Percentiles rank a stretch among this genome's conserved stretches.
These are phyloP conservation scores for Morone chrysops DNA, from an alignment of 2,113 vertebrate species.

Conservation along the genomic window DNA sequence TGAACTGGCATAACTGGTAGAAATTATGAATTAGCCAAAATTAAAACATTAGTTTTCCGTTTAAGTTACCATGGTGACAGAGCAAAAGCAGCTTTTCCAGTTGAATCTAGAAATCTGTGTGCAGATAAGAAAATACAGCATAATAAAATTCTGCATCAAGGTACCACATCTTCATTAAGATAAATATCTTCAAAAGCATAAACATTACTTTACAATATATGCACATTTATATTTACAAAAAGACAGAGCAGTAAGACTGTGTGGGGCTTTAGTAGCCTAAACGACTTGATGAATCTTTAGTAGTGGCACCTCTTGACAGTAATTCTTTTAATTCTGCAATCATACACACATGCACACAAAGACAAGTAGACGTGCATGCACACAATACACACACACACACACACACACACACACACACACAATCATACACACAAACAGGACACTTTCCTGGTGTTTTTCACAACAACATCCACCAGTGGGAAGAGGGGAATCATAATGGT, in stretches of 20 bases:
- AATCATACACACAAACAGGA: constrained; percentile 62
- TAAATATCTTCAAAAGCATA: constrained; percentile 61
- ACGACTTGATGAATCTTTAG: constrained; percentile 59
- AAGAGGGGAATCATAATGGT: constrained; percentile 59
- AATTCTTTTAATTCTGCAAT: constrained; percentile 43
- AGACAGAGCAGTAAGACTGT: constrained; percentile 58
- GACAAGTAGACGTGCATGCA: background rate
- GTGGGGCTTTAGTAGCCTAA: constrained; percentile 58
- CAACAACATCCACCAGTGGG: constrained; percentile 70
- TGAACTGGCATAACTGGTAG: constrained; percentile 20
- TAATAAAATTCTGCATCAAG: constrained; percentile 53
- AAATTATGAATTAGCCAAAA: constrained; percentile 38
- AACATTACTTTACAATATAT: constrained; percentile 65
- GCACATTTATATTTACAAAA: constrained; percentile 76
- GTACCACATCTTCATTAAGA: constrained; percentile 80
- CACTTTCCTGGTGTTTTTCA: constrained; percentile 75
- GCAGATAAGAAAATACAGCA: constrained; percentile 74
- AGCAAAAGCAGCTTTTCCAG: constrained; percentile 54
- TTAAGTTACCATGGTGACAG: constrained; percentile 58
- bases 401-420: background rate
- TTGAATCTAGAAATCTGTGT: constrained; percentile 53
- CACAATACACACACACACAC: background rate
- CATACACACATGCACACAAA: constrained; percentile 40
- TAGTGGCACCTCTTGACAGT: constrained; percentile 76
- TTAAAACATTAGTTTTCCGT: constrained; percentile 4